Evolutionary conservation across 53 echinoderm and acorn worm species (phyloP), one percentile per base, ranked within the genome.

Genomic region (Apostichopus leukothele): DNA sequence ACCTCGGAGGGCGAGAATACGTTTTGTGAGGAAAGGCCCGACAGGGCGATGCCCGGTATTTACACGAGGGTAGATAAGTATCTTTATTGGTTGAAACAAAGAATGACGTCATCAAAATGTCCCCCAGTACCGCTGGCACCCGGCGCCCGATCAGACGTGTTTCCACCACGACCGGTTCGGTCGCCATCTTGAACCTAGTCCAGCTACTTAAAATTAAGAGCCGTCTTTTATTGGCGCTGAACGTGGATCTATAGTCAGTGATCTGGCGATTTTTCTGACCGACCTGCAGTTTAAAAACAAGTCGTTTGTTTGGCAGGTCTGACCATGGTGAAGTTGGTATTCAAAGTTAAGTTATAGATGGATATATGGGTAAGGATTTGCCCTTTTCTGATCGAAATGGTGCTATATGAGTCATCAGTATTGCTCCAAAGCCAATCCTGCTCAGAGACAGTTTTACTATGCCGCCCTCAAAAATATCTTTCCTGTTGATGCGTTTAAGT

Each of bases 1-100:
- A 99, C 99, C 5, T 99, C 99, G 20, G 96, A 96, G 99, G 99
- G 99, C 0, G 92, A 92, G 1, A 96, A 96, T 83, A 78, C 77
- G 0, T 92, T 94, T 55, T 96, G 96, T 61, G 86, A 90, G 53
- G 89, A 92, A 5, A 87, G 75, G 9, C 94, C 94, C 5, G 88
- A 77, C 20, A 92, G 79, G 4, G 89, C 92, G 23, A 89, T 83
- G 51, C 99, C 99, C 0, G 96, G 96, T 1, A 93, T 99, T 6
- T 99, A 99, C 83, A 93, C 93, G 5, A 79, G 92, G n/a, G 99
- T 99, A 0, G 93, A 93, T 16, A 88, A 88, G 57, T 99, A 93
- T 59, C 74, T 92, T 9, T 91, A 73, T 5, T 99, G 99, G 99
- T 92, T 99, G 26, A 89, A 94, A 19, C 89, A 93, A 60, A 92